Conservation (phyloP, 2,888 invertebrate species). For the Leptopterna dolabrata region DNA sequence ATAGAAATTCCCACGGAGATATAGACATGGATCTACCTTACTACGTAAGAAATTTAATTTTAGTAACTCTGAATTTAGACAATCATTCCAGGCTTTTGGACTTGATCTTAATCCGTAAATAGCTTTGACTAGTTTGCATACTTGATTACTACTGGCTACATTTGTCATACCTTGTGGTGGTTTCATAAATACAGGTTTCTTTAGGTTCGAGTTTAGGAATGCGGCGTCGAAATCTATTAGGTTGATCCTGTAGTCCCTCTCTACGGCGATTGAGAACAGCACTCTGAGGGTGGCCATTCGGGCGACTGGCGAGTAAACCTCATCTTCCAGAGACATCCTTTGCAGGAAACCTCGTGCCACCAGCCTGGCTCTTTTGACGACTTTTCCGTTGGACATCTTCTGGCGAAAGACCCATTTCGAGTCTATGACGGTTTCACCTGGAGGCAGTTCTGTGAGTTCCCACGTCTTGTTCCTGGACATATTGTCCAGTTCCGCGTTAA, state of each 20-base stretch:
- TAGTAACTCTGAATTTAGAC: conserved; percentile 56
- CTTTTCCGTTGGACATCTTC: background rate
- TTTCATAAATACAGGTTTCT: conserved; percentile 40
- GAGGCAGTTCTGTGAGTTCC: conserved; percentile 63
- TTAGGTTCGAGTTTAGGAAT: background rate
- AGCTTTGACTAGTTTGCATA: conserved; percentile 35
- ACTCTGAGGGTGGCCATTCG: conserved; percentile 16
- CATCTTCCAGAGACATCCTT: background rate
- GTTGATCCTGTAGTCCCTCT: background rate
- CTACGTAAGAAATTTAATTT: conserved; percentile 55
- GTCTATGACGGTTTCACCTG: conserved; percentile 64
- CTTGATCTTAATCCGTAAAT: conserved; percentile 41
- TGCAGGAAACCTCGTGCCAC: conserved; percentile 23
- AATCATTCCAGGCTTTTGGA: conserved; percentile 47
- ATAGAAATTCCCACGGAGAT: conserved; percentile 26
- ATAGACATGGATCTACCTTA: conserved; percentile 58
- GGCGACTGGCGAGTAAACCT: conserved; percentile 30
- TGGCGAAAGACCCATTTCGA: conserved; percentile 63
- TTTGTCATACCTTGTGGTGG: conserved; percentile 52
- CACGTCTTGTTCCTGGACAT: conserved; percentile 64
- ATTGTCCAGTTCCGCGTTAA: conserved; percentile 64
- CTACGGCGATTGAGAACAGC: background rate
- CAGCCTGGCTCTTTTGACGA: background rate
- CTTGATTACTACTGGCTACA: background rate
- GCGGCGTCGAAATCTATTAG: conserved; percentile 26